Conservation (phyloP, 2,797 vertebrate species). For the Hyperoplus lanceolatus region DNA sequence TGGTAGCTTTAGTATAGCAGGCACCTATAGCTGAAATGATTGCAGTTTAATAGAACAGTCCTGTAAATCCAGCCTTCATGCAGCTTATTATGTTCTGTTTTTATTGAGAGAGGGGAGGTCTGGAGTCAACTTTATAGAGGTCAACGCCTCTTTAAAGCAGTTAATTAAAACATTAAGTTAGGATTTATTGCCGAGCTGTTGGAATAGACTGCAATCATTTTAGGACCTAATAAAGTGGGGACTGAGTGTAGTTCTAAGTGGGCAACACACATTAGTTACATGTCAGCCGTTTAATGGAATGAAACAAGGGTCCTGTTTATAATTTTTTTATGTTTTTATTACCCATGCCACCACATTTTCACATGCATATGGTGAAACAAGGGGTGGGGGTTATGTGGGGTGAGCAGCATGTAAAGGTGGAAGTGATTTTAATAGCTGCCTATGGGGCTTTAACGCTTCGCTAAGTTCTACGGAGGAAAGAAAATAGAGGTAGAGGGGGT, state of each 20-base stretch:
- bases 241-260: not conserved
- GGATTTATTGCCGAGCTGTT: not conserved
- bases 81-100: not conserved
- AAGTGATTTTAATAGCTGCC: constrained; percentile 37
- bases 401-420: constrained; percentile 11
- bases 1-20: too few relatives aligned
- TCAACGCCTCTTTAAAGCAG: not conserved
- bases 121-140: not conserved
- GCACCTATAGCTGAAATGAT: not conserved
- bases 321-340: not conserved
- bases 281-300: not conserved
- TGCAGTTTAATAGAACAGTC: not conserved
- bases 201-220: not conserved
- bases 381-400: not conserved
- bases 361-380: constrained; percentile 4
- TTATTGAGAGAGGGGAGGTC: not conserved
- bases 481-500: constrained; percentile 10
- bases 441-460: constrained; percentile 22
- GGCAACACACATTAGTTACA: not conserved
- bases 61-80: not conserved
- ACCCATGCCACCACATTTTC: not conserved
- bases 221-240: not conserved
- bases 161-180: not conserved
- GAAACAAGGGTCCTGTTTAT: not conserved
- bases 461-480: constrained; percentile 2